Evolutionary conservation across 2,888 invertebrate genomes (phyloP).

Genomic region (Chouioia cunea): DNA sequence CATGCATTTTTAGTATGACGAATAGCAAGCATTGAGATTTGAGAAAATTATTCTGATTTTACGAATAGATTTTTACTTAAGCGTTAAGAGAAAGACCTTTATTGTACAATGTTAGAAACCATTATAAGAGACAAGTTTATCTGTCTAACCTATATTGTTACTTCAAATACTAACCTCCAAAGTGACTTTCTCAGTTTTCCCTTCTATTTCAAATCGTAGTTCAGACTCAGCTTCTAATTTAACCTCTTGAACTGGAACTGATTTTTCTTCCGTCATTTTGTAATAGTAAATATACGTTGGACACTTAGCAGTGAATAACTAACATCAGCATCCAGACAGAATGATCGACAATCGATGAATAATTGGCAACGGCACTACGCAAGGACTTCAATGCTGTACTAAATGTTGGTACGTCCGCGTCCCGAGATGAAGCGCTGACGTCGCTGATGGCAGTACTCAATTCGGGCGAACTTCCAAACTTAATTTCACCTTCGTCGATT

Average conservation of each 20-base stretch:
- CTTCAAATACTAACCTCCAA: slow-evolving; percentile 74
- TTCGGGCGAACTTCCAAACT: too few relatives aligned
- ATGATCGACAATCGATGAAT: too few relatives aligned
- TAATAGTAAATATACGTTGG: too few relatives aligned
- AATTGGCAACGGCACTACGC: too few relatives aligned
- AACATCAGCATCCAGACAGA: too few relatives aligned
- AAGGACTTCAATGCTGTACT: too few relatives aligned
- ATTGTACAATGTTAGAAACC: not conserved
- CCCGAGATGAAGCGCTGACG: too few relatives aligned
- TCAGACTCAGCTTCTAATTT: slow-evolving; percentile 90
- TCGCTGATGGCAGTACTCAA: too few relatives aligned
- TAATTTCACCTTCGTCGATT: too few relatives aligned
- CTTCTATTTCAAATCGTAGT: slow-evolving; percentile 94
- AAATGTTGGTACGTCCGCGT: too few relatives aligned
- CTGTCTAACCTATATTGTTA: not conserved
- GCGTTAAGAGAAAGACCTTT: slow-evolving; percentile 5
- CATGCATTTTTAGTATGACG: slow-evolving; percentile 5
- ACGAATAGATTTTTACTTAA: slow-evolving; percentile 3
- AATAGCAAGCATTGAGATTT: not conserved
- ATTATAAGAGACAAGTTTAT: slow-evolving; percentile 16
- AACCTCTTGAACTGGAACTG: slow-evolving; percentile 75
- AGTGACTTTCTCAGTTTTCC: slow-evolving; percentile 84
- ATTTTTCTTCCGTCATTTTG: slow-evolving; percentile 65
- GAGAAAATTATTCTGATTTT: not conserved
- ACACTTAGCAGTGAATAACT: too few relatives aligned